A percentile compares a stretch with the other conserved stretches of the same genome.
phyloP scores from a whole-genome alignment of 2,888 invertebrate genomes.

The Pogonocherus hispidulus region DNA sequence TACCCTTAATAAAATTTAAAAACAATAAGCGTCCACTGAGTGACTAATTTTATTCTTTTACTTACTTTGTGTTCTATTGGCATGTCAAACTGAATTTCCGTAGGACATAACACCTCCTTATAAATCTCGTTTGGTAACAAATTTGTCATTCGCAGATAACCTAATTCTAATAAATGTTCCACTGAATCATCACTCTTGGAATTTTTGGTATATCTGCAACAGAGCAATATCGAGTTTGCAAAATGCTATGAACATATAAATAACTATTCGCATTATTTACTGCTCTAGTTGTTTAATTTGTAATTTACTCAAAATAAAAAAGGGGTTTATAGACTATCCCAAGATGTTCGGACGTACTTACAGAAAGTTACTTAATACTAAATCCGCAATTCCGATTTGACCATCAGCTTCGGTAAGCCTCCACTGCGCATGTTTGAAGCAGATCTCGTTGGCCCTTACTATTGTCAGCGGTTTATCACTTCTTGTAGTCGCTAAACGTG shows the following conservation, averaged over 20 bases:
- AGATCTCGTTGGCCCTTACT: slow-evolving; percentile 92
- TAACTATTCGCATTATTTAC: too few relatives aligned
- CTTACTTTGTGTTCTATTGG: slow-evolving; percentile 87
- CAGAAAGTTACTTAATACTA: slow-evolving; percentile 95
- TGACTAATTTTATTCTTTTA: not conserved
- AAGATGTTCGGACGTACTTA: too few relatives aligned
- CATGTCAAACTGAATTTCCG: slow-evolving; percentile 86
- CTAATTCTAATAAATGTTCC: slow-evolving; percentile 95
- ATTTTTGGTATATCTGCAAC: slow-evolving; percentile 90
- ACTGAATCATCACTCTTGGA: slow-evolving; percentile 97
- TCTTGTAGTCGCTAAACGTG: slow-evolving; percentile 75
- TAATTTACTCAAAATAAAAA: too few relatives aligned
- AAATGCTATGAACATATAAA: too few relatives aligned
- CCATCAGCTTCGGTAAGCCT: slow-evolving; percentile 97
- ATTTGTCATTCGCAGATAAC: slow-evolving; percentile 96
- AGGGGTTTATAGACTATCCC: too few relatives aligned
- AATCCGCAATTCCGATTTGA: slow-evolving; percentile 96
- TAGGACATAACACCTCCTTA: slow-evolving; percentile 87
- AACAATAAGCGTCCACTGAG: too few relatives aligned
- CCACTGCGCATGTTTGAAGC: slow-evolving; percentile 99
- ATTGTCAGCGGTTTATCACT: slow-evolving; percentile 82
- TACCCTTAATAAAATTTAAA: too few relatives aligned
- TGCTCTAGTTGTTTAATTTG: too few relatives aligned
- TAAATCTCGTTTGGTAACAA: slow-evolving; percentile 94
- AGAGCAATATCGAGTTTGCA: slow-evolving; percentile 13